Conservation (phyloP, 1,140 invertebrate species). For the silkworm (Bombyx mori) region DNA sequence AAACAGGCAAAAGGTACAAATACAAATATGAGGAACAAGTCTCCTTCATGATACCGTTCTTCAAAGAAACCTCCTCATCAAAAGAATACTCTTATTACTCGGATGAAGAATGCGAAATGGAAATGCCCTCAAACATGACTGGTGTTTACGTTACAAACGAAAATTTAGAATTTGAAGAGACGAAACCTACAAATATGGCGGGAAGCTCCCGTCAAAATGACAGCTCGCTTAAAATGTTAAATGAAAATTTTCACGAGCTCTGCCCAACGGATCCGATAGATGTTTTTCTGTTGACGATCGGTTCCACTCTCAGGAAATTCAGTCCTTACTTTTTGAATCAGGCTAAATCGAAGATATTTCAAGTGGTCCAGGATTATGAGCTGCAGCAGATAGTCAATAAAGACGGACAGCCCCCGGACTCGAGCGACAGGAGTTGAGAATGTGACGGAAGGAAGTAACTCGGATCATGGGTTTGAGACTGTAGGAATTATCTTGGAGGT, state of each 20-base stretch:
- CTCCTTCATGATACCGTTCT: constrained; percentile 47
- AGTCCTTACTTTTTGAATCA: constrained; percentile 56
- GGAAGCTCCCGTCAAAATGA: constrained; percentile 9
- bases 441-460: too few species aligned
- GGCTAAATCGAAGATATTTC: constrained; percentile 60
- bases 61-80: constrained; percentile 27
- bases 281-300: constrained; percentile 48
- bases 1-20: constrained; percentile 26
- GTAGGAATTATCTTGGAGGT: too few species aligned
- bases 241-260: constrained; percentile 28
- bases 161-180: constrained; percentile 24
- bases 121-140: constrained; percentile 16
- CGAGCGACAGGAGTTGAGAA: too few species aligned
- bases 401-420: constrained; percentile 22
- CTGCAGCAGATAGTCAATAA: constrained; percentile 52
- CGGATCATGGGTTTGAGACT: too few species aligned
- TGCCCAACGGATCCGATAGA: constrained; percentile 48
- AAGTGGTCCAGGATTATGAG: constrained; percentile 58
- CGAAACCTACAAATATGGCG: constrained; percentile 28
- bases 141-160: constrained; percentile 28
- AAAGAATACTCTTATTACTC: constrained; percentile 34
- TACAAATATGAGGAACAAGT: constrained; percentile 57
- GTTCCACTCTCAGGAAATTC: constrained; percentile 47
- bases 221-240: constrained; percentile 9
- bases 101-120: constrained; percentile 26